A percentile compares a stretch with the other conserved stretches of the same genome.
Evolutionary conservation across 2,888 invertebrate species (phyloP).

Genomic region (Sympetrum striolatum): DNA sequence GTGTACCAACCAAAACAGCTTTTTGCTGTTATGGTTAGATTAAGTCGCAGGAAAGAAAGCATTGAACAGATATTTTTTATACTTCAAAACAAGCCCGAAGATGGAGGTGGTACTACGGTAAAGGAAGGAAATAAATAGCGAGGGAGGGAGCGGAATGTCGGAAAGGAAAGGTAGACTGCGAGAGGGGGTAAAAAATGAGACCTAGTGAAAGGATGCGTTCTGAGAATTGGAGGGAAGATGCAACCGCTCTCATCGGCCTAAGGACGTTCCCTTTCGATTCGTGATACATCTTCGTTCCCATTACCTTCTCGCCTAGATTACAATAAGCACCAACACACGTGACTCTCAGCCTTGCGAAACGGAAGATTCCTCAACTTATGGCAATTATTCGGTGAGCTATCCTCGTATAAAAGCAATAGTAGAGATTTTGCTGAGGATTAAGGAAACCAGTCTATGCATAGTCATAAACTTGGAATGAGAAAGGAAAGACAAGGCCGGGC

Average conservation of each 20-base stretch:
- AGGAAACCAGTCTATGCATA: background rate
- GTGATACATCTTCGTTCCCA: background rate
- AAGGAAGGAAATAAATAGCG: too few species aligned
- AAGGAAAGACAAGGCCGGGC: too few species aligned
- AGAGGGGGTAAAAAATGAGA: background rate
- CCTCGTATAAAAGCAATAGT: background rate
- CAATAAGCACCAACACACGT: too few species aligned
- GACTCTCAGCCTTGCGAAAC: too few species aligned
- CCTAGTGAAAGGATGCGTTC: background rate
- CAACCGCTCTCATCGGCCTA: background rate
- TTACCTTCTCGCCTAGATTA: background rate
- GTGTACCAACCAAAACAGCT: too few species aligned
- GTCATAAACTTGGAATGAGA: too few species aligned
- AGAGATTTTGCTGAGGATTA: background rate
- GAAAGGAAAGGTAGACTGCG: too few species aligned
- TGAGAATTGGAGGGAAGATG: background rate
- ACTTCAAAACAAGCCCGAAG: too few species aligned
- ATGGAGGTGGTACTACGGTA: background rate
- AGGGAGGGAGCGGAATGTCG: background rate
- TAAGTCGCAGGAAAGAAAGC: too few species aligned
- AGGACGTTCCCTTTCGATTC: background rate
- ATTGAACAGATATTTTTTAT: too few species aligned
- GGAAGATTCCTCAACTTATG: too few species aligned
- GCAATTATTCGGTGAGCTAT: background rate
- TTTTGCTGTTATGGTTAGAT: too few species aligned